A percentile compares a stretch with the other conserved stretches of the same genome.
These are phyloP conservation scores for Mellilla xanthometata DNA, from an alignment of 2,888 invertebrate species.

Conservation along the genomic window DNA sequence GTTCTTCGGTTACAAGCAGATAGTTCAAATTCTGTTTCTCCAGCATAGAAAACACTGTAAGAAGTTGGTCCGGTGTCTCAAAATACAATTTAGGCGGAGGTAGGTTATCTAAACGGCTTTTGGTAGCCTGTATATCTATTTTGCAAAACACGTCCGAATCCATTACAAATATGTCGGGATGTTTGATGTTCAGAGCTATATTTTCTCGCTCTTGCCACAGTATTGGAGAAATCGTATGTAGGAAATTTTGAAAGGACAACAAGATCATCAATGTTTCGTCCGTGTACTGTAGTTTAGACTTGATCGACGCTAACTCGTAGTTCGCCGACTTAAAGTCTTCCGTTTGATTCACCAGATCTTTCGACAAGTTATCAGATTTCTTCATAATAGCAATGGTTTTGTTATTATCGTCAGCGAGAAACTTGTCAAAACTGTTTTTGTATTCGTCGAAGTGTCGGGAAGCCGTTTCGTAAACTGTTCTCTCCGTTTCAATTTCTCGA, in stretches of 20 bases:
- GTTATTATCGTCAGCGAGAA: slow-evolving; percentile 71
- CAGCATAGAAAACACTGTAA: slow-evolving; percentile 56
- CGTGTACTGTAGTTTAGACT: slow-evolving; percentile 70
- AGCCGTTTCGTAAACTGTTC: slow-evolving; percentile 58
- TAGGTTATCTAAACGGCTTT: slow-evolving; percentile 47
- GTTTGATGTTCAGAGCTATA: slow-evolving; percentile 46
- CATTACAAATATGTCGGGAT: slow-evolving; percentile 53
- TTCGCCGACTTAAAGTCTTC: slow-evolving; percentile 67
- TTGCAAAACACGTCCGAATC: slow-evolving; percentile 59
- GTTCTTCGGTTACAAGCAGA: slow-evolving; percentile 67
- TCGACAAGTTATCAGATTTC: slow-evolving; percentile 66
- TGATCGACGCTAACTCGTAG: slow-evolving; percentile 66
- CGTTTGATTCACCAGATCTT: slow-evolving; percentile 59
- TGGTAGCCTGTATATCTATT: slow-evolving; percentile 48
- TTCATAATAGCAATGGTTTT: slow-evolving; percentile 74
- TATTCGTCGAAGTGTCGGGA: slow-evolving; percentile 68
- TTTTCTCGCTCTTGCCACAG: slow-evolving; percentile 65
- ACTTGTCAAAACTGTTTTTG: slow-evolving; percentile 72
- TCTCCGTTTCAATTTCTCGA: slow-evolving; percentile 66
- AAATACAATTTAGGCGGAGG: slow-evolving; percentile 66
- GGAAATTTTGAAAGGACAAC: slow-evolving; percentile 68
- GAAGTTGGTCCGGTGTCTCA: slow-evolving; percentile 59
- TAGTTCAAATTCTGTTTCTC: slow-evolving; percentile 75
- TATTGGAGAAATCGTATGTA: slow-evolving; percentile 66
- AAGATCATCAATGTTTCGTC: slow-evolving; percentile 68